A percentile compares a stretch with the other conserved stretches of the same genome.
Evolutionary conservation across 2,888 invertebrate genomes (phyloP).

Genomic region (Tetragnatha montana): DNA sequence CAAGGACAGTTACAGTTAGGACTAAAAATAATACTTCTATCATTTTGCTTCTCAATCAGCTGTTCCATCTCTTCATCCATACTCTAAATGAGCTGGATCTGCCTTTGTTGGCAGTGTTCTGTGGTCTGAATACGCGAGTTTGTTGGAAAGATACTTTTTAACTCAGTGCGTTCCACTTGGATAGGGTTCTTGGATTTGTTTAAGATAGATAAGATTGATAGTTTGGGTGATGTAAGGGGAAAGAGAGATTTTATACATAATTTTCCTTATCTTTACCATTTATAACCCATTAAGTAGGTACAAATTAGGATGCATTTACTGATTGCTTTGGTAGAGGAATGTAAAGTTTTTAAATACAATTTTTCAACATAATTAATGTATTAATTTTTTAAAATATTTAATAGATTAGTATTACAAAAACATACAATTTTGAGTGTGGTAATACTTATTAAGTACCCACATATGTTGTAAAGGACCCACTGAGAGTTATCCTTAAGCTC

Average conservation of each 20-base stretch:
- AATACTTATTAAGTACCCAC: too few species aligned
- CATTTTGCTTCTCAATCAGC: constrained; percentile 43
- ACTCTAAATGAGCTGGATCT: constrained; percentile 6
- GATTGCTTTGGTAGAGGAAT: too few species aligned
- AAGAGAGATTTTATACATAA: neutral
- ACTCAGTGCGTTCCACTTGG: neutral
- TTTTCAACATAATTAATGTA: too few species aligned
- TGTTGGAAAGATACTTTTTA: too few species aligned
- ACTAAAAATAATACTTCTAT: constrained; percentile 62
- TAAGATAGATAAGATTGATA: neutral
- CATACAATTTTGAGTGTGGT: too few species aligned
- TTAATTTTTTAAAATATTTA: too few species aligned
- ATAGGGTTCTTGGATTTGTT: neutral
- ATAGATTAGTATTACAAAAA: too few species aligned
- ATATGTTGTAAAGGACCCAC: too few species aligned
- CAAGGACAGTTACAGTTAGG: constrained; percentile 58
- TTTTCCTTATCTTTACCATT: neutral
- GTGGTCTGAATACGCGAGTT: too few species aligned
- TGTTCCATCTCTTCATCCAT: constrained; percentile 30
- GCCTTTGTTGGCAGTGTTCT: constrained; percentile 2
- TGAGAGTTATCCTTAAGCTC: too few species aligned
- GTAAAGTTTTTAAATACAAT: too few species aligned
- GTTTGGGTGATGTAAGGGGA: neutral
- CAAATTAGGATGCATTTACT: neutral
- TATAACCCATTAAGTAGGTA: neutral